phyloP scores from a whole-genome alignment of 2,113 vertebrate species.

The Scalopus aquaticus region DNA sequence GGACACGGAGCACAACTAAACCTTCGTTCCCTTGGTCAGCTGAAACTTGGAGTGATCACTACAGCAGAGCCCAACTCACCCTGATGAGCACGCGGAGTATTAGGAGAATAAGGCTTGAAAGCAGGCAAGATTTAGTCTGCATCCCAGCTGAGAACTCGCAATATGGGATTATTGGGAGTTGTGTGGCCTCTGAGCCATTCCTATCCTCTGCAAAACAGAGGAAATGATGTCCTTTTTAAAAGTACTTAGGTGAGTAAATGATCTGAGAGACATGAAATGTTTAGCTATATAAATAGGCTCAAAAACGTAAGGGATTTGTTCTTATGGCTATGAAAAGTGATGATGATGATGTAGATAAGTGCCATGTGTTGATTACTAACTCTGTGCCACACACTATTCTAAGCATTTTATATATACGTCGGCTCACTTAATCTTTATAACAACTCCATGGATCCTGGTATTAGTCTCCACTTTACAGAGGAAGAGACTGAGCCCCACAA shows the following conservation, averaged over 20 bases:
- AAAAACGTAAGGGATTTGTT: neutral
- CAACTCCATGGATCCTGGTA: neutral
- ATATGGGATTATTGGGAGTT: too few relatives aligned
- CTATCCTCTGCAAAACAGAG: neutral
- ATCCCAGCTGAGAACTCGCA: neutral
- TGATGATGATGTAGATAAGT: neutral
- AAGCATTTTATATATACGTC: neutral
- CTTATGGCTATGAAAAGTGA: neutral
- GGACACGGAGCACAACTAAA: neutral
- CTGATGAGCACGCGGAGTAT: neutral
- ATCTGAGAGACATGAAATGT: neutral
- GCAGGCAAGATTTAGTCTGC: accelerated
- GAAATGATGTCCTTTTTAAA: neutral
- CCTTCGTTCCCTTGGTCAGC: neutral
- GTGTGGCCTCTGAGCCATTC: neutral
- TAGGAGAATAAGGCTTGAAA: neutral
- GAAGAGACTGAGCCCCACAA: neutral
- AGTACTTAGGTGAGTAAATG: neutral
- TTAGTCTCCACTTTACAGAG: neutral
- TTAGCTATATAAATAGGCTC: neutral
- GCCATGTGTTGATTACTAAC: neutral
- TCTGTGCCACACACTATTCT: neutral
- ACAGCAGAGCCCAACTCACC: neutral
- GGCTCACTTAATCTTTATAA: neutral
- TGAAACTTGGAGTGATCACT: neutral